phyloP scores from a whole-genome alignment of 2,797 vertebrate species.

The Hypotaenidia philippensis region DNA sequence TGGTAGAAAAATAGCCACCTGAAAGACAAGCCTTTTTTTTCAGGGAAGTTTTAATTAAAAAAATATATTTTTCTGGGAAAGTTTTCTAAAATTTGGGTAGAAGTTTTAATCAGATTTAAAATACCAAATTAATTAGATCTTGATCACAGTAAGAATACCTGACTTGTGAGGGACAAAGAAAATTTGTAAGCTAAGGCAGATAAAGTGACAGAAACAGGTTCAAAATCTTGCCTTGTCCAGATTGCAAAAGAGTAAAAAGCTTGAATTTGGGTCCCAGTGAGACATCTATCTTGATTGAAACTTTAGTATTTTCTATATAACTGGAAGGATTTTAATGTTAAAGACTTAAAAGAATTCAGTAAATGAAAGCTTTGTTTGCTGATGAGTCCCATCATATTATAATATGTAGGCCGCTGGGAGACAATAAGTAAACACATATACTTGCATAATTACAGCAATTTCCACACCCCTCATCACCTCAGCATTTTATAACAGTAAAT shows the following conservation, averaged over 20 bases:
- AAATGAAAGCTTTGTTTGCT: neutral
- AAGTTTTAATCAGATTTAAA: neutral
- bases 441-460: conserved; percentile 41
- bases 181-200: neutral
- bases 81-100: neutral
- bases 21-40: neutral
- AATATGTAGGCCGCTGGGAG: conserved; percentile 9
- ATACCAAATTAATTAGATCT: neutral
- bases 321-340: neutral
- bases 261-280: neutral
- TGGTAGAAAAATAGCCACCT: neutral
- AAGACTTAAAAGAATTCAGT: neutral
- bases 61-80: neutral
- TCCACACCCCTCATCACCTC: neutral
- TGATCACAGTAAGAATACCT: neutral
- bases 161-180: neutral
- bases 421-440: conserved; percentile 13
- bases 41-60: neutral
- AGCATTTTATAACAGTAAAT: neutral
- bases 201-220: neutral
- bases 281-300: neutral
- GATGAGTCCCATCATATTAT: conserved; percentile 13
- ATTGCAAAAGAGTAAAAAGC: neutral
- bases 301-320: neutral
- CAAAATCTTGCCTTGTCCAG: neutral